phyloP scores from a whole-genome alignment of 2,888 invertebrate genomes.

The Drepana falcataria region DNA sequence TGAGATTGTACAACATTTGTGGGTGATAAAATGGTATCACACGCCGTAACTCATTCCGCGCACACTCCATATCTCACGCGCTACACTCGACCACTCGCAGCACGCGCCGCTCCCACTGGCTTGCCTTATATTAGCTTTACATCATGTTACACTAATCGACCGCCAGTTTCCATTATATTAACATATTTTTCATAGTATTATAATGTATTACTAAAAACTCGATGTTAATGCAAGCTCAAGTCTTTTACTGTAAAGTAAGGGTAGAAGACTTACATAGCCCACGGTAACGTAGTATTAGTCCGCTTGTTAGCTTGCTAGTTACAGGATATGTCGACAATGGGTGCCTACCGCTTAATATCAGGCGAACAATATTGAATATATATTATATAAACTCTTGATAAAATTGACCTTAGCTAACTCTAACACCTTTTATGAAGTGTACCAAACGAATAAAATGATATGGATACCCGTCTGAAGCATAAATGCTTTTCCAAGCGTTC shows the following conservation, averaged over 20 bases:
- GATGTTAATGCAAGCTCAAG: no score
- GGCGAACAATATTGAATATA: no score
- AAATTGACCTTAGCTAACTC: neutral
- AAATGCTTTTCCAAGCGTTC: neutral
- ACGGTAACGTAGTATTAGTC: no score
- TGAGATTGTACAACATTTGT: conserved; percentile 65
- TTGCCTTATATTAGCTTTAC: neutral
- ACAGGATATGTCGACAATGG: no score
- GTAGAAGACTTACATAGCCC: no score
- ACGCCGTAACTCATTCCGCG: conserved; percentile 49
- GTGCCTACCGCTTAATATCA: no score
- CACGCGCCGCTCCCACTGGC: neutral
- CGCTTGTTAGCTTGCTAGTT: no score
- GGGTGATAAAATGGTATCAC: conserved; percentile 67
- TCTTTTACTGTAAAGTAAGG: no score
- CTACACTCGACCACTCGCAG: conserved; percentile 12
- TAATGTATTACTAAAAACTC: no score
- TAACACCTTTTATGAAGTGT: neutral
- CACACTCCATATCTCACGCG: conserved; percentile 57
- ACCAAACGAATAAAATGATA: conserved; percentile 1
- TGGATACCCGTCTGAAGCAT: neutral
- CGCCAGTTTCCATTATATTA: no score
- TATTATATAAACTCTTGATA: neutral
- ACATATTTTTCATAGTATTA: no score
- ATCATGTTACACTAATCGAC: neutral